phyloP scores from a whole-genome alignment of 2,888 invertebrate species.

The Eumerus sabulonum region DNA sequence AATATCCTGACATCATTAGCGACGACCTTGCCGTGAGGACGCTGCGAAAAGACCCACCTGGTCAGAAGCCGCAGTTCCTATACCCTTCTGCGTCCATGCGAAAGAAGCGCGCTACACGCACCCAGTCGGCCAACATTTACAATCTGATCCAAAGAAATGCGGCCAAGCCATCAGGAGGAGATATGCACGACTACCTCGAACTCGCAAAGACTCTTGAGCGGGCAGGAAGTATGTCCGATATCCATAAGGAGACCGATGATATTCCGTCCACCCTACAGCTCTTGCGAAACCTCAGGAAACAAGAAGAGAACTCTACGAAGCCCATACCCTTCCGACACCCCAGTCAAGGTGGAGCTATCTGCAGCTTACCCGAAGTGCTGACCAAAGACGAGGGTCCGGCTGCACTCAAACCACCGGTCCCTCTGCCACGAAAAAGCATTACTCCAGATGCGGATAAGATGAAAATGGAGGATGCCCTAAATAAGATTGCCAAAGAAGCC shows the following conservation, averaged over 20 bases:
- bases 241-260: slow-evolving; percentile 76
- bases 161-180: slow-evolving; percentile 78
- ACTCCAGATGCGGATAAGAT: slow-evolving; percentile 80
- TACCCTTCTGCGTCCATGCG: slow-evolving; percentile 80
- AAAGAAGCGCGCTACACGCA: slow-evolving; percentile 89
- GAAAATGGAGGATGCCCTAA: slow-evolving; percentile 85
- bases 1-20: slow-evolving; percentile 87
- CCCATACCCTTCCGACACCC: slow-evolving; percentile 76
- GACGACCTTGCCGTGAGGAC: slow-evolving; percentile 93
- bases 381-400: slow-evolving; percentile 71
- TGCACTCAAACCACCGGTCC: slow-evolving; percentile 80
- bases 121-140: slow-evolving; percentile 91
- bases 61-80: slow-evolving; percentile 72
- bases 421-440: slow-evolving; percentile 79
- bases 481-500: slow-evolving; percentile 87
- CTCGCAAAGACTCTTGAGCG: slow-evolving; percentile 81
- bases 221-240: slow-evolving; percentile 83
- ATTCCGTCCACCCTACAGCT: slow-evolving; percentile 75
- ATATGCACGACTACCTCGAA: slow-evolving; percentile 81
- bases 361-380: slow-evolving; percentile 76
- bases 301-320: slow-evolving; percentile 71
- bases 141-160: slow-evolving; percentile 85
- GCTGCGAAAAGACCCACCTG: slow-evolving; percentile 87
- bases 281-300: slow-evolving; percentile 74
- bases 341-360: slow-evolving; percentile 77